These are phyloP conservation scores for Catocala sponsa DNA, from an alignment of 2,888 invertebrate genomes.

Conservation along the genomic window DNA sequence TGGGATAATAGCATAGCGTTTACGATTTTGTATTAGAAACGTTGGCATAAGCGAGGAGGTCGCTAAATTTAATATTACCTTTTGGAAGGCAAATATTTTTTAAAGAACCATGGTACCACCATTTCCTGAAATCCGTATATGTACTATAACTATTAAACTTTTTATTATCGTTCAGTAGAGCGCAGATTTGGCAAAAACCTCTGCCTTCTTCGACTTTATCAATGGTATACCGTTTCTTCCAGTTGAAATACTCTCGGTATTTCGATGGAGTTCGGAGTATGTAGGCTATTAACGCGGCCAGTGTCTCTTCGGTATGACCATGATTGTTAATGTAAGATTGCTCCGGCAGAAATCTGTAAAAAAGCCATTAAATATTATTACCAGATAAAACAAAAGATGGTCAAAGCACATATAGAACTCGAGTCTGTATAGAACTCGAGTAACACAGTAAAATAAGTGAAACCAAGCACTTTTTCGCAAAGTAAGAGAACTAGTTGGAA, in stretches of 20 bases:
- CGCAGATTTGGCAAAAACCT: slow-evolving; percentile 72
- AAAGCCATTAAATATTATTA: too few relatives aligned
- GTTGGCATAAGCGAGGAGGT: slow-evolving; percentile 55
- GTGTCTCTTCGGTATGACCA: slow-evolving; percentile 45
- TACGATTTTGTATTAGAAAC: too few relatives aligned
- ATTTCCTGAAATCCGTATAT: slow-evolving; percentile 65
- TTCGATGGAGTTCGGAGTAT: slow-evolving; percentile 45
- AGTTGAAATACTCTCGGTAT: slow-evolving; percentile 65
- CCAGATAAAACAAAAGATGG: too few relatives aligned
- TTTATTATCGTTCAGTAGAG: slow-evolving; percentile 58
- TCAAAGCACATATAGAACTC: too few relatives aligned
- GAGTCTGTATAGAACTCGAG: too few relatives aligned
- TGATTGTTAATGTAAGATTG: slow-evolving; percentile 71
- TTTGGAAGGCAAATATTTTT: slow-evolving; percentile 56
- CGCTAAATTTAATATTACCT: slow-evolving; percentile 53
- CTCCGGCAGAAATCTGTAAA: slow-evolving; percentile 74
- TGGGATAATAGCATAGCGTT: too few relatives aligned
- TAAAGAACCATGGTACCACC: slow-evolving; percentile 70
- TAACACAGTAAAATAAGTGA: too few relatives aligned
- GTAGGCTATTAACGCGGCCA: slow-evolving; percentile 46
- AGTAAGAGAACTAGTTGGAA: too few relatives aligned
- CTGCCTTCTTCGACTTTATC: slow-evolving; percentile 46
- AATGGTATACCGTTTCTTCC: slow-evolving; percentile 69
- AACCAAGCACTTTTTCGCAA: too few relatives aligned
- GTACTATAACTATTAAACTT: slow-evolving; percentile 41